phyloP scores from a whole-genome alignment of 1,140 invertebrate species.

The Gonatopus flavifemur region DNA sequence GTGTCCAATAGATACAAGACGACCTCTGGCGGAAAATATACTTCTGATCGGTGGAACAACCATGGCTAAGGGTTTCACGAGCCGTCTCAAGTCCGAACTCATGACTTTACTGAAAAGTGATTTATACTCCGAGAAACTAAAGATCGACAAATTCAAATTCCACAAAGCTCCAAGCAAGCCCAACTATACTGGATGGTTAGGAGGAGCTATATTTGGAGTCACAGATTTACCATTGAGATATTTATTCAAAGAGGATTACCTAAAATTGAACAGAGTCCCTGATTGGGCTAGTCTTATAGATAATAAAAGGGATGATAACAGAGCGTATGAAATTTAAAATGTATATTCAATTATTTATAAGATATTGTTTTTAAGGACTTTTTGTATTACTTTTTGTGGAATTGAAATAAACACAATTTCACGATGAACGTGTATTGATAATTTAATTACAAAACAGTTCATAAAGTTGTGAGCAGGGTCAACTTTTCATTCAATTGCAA shows the following conservation, averaged over 20 bases:
- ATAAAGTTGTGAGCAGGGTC: constrained; percentile 74
- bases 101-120: constrained; percentile 64
- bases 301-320: constrained; percentile 51
- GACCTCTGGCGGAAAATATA: constrained; percentile 76
- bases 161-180: constrained; percentile 77
- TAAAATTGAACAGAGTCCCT: constrained; percentile 69
- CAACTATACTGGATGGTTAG: constrained; percentile 85
- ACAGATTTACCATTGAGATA: constrained; percentile 76
- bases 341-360: no score
- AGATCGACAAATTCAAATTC: constrained; percentile 73
- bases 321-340: constrained; percentile 17
- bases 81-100: constrained; percentile 76
- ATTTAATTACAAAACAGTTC: constrained; percentile 29
- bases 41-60: constrained; percentile 82
- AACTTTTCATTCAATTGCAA: constrained; percentile 94
- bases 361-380: no score
- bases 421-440: constrained; percentile 5
- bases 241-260: constrained; percentile 74
- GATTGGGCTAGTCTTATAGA: constrained; percentile 81
- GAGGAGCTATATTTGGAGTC: constrained; percentile 82
- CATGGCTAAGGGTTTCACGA: constrained; percentile 78
- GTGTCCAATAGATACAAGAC: constrained; percentile 77
- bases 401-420: constrained; percentile 2
- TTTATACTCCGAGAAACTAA: constrained; percentile 67
- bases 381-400: constrained; percentile 2